These are phyloP conservation scores for Chionodraco myersi DNA, from an alignment of 2,113 vertebrate genomes.

Conservation along the genomic window DNA sequence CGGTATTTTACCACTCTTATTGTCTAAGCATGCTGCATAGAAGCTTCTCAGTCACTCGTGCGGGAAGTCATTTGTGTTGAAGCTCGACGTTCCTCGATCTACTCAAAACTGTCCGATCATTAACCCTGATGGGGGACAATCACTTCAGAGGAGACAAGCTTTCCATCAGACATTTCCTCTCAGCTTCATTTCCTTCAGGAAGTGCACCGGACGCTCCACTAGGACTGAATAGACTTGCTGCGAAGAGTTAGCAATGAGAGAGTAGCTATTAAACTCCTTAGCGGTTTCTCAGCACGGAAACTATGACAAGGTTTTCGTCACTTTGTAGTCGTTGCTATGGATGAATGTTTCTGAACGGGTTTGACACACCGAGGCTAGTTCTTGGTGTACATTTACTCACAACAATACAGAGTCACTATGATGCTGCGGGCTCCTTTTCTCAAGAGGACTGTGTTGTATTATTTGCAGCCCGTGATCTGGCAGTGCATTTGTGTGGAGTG, in stretches of 20 bases:
- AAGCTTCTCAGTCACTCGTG: slow-evolving; percentile 73
- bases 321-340: slow-evolving; percentile 7
- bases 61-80: slow-evolving; percentile 59
- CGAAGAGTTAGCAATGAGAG: neutral
- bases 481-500: slow-evolving; percentile 26
- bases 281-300: slow-evolving; percentile 26
- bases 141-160: neutral
- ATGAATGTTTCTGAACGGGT: neutral
- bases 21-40: slow-evolving; percentile 75
- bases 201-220: too few species aligned
- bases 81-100: slow-evolving; percentile 70
- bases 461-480: slow-evolving; percentile 9
- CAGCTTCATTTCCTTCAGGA: neutral
- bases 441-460: neutral
- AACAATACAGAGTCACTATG: neutral
- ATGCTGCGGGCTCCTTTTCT: neutral
- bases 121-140: slow-evolving; percentile 42
- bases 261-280: slow-evolving; percentile 3
- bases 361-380: neutral
- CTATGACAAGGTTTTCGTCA: slow-evolving; percentile 5
- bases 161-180: slow-evolving; percentile 8
- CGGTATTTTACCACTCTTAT: slow-evolving; percentile 77
- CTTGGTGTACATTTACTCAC: neutral
- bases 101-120: slow-evolving; percentile 64
- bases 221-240: neutral